A percentile compares a stretch with the other conserved stretches of the same genome.
These are phyloP conservation scores for Rhinogobio ventralis DNA, from an alignment of 2,797 vertebrate genomes.

Conservation along the genomic window DNA sequence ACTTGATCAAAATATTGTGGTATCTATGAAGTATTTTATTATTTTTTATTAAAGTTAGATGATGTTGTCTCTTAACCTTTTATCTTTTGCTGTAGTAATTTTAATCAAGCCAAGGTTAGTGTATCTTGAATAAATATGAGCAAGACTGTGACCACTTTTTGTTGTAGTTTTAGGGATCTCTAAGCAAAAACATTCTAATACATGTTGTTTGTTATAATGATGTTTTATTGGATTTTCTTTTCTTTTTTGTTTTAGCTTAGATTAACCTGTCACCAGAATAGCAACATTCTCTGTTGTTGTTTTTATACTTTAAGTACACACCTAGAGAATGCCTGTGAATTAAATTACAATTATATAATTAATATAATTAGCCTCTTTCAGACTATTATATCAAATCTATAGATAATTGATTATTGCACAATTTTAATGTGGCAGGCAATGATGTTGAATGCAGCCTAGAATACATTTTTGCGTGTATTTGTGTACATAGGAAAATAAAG, in stretches of 20 bases:
- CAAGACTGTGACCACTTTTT: constrained; percentile 12
- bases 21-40: constrained; percentile 35
- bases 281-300: not conserved
- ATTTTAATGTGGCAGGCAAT: not conserved
- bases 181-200: not conserved
- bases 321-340: not conserved
- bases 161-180: not conserved
- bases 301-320: not conserved
- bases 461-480: not conserved
- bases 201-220: not conserved
- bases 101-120: not conserved
- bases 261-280: not conserved
- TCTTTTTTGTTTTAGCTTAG: too few relatives aligned
- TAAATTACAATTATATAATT: not conserved
- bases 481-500: constrained; percentile 34
- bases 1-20: constrained; percentile 29
- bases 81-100: not conserved
- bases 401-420: not conserved
- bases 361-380: not conserved
- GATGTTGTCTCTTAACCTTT: constrained; percentile 5
- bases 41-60: not conserved
- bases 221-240: not conserved
- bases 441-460: not conserved
- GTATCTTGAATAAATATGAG: not conserved
- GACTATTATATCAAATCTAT: not conserved